Base-by-base conservation (phyloP, 1,140 invertebrate species). In the Drosophila sp. region DNA sequence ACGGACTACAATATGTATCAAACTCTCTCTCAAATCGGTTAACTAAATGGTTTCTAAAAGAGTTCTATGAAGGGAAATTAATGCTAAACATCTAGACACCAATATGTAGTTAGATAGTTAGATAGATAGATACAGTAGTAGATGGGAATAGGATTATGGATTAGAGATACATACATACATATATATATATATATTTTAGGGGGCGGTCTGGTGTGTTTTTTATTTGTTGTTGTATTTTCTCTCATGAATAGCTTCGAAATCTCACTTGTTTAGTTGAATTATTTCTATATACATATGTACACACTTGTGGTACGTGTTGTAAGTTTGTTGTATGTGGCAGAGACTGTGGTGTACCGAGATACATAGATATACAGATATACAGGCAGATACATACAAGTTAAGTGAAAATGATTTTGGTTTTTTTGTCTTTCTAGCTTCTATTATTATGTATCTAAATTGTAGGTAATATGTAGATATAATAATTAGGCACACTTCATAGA, bases 21-120 rank as follows among this genome's bases (percentile, higher is more conserved):
- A 47, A 10, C 23, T 50, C 23, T 50, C 44, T 50, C 44, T 50
- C 44, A 47, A 23, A 7, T 35, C 10, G 30, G 6, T 56, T 17
- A 10, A 6, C 32, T 57, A 57, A 30, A 29, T n/a, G 25, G 3
- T 62, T 5, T 47, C 41, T 30, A 38, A 11, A 17, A n/a, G 3
- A 32, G 50, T 67, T 41, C 29, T 57, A 27, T 40, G 41, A 32
- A 32, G 35, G 35, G 40, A 23, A 35, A 2, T 47, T 38, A 35
- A 54, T 27, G 50, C 50, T 41, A 68, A 58, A 76, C 60, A 76
- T 54, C 73, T 76, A 76, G 55, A 76, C 73, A 76, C 64, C 55
- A n/a, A 76, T 76, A 74, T 70, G 47, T 58, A 61, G 30, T 58
- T 33, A 74, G 23, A 17, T 30, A 29, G 38, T 55, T 55, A 50